These are phyloP conservation scores for Phasia obesa DNA, from an alignment of 2,888 invertebrate species.

Conservation along the genomic window DNA sequence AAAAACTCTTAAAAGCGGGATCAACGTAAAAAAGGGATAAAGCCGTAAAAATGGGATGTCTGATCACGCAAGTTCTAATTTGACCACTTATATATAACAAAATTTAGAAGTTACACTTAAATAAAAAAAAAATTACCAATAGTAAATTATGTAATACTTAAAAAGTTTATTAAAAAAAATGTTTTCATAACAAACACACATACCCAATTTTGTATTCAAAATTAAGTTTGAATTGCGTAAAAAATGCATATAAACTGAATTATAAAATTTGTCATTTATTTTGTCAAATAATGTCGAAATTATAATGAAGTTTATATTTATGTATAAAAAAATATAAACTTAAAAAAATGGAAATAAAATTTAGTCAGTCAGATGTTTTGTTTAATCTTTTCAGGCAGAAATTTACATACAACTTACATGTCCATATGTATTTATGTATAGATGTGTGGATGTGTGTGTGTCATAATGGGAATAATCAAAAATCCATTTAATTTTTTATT, in stretches of 20 bases:
- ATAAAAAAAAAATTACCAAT: not conserved
- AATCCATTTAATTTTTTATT: constrained; percentile 26
- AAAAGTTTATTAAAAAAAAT: constrained; percentile 7
- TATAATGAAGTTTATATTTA: constrained; percentile 15
- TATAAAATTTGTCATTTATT: constrained; percentile 66
- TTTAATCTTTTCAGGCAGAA: constrained; percentile 43
- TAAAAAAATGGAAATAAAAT: constrained; percentile 15
- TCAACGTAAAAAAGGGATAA: no score
- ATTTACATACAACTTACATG: constrained; percentile 23
- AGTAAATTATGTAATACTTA: constrained; percentile 10
- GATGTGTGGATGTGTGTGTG: not conserved
- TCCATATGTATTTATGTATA: no score
- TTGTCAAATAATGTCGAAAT: constrained; percentile 51
- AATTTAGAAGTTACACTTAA: no score
- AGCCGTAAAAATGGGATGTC: no score
- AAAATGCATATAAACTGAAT: constrained; percentile 61
- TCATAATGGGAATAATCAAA: constrained; percentile 47
- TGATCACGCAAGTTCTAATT: no score
- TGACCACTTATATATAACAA: no score
- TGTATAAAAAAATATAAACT: not conserved
- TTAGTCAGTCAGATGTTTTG: constrained; percentile 45
- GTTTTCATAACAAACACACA: not conserved
- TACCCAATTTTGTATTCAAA: constrained; percentile 15
- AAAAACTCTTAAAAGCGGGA: no score
- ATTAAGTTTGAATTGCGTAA: constrained; percentile 56